These are phyloP conservation scores for Tragelaphus buxtoni DNA, from an alignment of 2,113 vertebrate species.

Conservation along the genomic window DNA sequence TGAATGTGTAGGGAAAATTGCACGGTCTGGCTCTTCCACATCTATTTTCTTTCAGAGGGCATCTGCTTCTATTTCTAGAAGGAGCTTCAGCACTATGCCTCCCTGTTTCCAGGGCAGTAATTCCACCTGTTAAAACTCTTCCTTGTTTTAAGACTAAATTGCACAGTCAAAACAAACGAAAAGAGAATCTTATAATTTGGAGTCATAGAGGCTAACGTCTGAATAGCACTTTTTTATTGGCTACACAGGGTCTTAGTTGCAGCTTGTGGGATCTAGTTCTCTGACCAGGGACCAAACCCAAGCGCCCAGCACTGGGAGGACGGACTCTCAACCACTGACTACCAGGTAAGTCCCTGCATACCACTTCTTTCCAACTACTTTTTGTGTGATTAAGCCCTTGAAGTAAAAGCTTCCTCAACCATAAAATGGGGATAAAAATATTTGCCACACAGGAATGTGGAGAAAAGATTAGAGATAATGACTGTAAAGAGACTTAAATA, in stretches of 20 bases:
- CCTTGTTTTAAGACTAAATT: not conserved
- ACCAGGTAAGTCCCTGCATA: not conserved
- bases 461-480: not conserved
- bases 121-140: too few species aligned
- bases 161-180: not conserved
- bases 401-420: not conserved
- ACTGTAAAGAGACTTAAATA: slow-evolving; percentile 22
- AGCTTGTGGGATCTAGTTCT: not conserved
- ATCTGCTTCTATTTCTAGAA: not conserved
- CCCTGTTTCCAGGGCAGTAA: not conserved
- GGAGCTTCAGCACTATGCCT: rapidly evolving
- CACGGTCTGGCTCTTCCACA: not conserved
- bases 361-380: not conserved
- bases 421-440: not conserved
- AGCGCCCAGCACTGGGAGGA: not conserved
- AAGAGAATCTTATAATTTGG: not conserved
- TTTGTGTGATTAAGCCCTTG: not conserved
- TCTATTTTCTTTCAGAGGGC: not conserved
- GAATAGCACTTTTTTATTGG: not conserved
- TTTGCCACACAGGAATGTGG: not conserved
- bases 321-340: not conserved
- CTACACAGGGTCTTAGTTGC: not conserved
- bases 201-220: not conserved
- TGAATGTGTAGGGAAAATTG: not conserved
- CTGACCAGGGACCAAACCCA: not conserved